Evolutionary conservation across 1,140 invertebrate genomes (phyloP).

Genomic region (Formica selysi): DNA sequence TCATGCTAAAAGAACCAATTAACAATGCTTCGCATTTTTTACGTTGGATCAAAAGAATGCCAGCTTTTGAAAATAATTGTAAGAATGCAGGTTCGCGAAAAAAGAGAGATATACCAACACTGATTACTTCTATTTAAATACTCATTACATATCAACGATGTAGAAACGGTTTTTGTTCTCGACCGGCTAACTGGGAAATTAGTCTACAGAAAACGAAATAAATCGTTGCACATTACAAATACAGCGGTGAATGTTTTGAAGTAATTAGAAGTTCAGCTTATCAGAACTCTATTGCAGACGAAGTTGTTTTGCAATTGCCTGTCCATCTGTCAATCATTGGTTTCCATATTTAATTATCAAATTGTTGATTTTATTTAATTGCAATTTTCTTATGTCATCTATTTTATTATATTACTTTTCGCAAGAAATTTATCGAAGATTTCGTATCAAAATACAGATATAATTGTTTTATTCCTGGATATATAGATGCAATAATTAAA

Average conservation of each 20-base stretch:
- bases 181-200: conserved; percentile 41
- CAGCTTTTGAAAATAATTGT: not conserved
- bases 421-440: not conserved
- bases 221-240: conserved; percentile 1
- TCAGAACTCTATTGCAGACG: not conserved
- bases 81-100: not conserved
- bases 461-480: not conserved
- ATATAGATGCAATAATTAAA: not conserved
- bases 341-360: conserved; percentile 5
- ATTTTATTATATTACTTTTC: not conserved
- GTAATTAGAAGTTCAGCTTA: not conserved
- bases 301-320: not conserved
- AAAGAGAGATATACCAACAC: not conserved
- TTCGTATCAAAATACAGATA: not conserved
- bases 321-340: not conserved
- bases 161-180: conserved; percentile 15
- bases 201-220: conserved; percentile 52
- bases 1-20: not conserved
- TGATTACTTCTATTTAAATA: not conserved
- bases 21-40: not conserved
- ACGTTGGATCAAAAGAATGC: not conserved
- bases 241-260: not conserved
- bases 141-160: conserved; percentile 13
- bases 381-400: not conserved
- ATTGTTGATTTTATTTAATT: conserved; percentile 9